Percentiles rank a stretch among this genome's conserved stretches.
These are phyloP conservation scores for Ophioderma brevispina DNA, from an alignment of 35 echinoderm and acorn worm species.

Conservation along the genomic window DNA sequence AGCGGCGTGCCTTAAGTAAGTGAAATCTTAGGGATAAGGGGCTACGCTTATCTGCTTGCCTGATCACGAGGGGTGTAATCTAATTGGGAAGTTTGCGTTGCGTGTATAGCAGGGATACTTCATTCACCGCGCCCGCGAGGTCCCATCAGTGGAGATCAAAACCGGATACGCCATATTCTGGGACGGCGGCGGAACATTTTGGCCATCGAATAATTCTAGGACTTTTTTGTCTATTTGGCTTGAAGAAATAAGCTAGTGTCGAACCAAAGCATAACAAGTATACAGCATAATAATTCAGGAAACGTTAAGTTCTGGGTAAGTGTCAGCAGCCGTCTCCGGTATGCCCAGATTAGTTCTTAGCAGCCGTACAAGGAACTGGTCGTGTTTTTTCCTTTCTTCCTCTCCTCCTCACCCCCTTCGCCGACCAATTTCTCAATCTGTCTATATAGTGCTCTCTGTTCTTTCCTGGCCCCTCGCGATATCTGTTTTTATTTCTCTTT, in stretches of 20 bases:
- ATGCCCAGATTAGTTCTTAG: slow-evolving; percentile 4
- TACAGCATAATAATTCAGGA: background rate
- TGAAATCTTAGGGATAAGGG: background rate
- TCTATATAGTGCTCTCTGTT: too few species aligned
- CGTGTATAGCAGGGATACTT: slow-evolving; percentile 3
- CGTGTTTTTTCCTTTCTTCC: background rate
- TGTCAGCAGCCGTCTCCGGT: background rate
- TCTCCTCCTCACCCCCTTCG: background rate
- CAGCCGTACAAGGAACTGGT: background rate
- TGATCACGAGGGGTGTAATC: slow-evolving; percentile 15
- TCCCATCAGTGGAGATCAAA: background rate
- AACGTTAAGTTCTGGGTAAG: background rate
- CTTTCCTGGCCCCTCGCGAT: too few species aligned
- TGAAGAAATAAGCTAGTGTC: too few species aligned
- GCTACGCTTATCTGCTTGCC: slow-evolving; percentile 27
- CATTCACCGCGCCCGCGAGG: background rate
- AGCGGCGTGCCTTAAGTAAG: background rate
- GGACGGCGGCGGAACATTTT: slow-evolving; percentile 4
- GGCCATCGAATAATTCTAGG: background rate
- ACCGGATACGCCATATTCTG: background rate
- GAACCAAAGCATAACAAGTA: background rate
- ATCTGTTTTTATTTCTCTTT: too few species aligned
- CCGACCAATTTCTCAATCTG: too few species aligned
- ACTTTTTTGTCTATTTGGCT: background rate
- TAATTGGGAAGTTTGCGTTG: slow-evolving; percentile 55